phyloP scores from a whole-genome alignment of 2,888 invertebrate genomes.

The Cantharis nigra region DNA sequence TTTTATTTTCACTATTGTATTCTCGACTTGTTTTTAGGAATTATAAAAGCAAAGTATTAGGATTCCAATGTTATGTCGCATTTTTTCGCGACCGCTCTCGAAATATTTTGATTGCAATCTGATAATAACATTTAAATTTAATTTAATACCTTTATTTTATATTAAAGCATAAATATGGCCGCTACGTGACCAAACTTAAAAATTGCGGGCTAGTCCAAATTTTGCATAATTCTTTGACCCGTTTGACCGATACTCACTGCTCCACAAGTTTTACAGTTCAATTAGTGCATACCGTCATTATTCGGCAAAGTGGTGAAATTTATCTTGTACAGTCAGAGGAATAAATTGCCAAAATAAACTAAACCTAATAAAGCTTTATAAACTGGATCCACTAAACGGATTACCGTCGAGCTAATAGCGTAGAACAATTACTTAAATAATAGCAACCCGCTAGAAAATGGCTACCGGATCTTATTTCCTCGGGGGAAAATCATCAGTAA shows the following conservation, averaged over 20 bases:
- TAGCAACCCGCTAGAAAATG: constrained; percentile 54
- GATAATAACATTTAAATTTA: constrained; percentile 38
- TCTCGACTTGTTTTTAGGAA: constrained; percentile 45
- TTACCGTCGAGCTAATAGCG: constrained; percentile 53
- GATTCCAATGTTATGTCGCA: constrained; percentile 50
- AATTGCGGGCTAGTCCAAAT: background rate
- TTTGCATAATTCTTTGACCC: background rate
- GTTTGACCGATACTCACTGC: background rate
- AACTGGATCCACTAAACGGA: constrained; percentile 54
- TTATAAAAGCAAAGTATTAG: constrained; percentile 49
- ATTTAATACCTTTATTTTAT: constrained; percentile 12
- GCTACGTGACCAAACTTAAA: background rate
- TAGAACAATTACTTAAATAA: constrained; percentile 56
- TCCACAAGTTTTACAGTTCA: background rate
- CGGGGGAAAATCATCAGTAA: constrained; percentile 52
- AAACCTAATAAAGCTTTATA: constrained; percentile 43
- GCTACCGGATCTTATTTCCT: constrained; percentile 55
- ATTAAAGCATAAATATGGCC: background rate
- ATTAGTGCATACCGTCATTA: background rate
- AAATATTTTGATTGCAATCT: constrained; percentile 34
- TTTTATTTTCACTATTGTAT: constrained; percentile 48
- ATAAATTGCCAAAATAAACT: constrained; percentile 34
- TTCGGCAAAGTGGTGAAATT: constrained; percentile 3
- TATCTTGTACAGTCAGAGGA: constrained; percentile 22
- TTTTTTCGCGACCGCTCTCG: constrained; percentile 40